Percentiles rank a stretch among this genome's conserved stretches.
Conservation (phyloP, 2,113 vertebrate genomes). For the Thermophis baileyi region DNA sequence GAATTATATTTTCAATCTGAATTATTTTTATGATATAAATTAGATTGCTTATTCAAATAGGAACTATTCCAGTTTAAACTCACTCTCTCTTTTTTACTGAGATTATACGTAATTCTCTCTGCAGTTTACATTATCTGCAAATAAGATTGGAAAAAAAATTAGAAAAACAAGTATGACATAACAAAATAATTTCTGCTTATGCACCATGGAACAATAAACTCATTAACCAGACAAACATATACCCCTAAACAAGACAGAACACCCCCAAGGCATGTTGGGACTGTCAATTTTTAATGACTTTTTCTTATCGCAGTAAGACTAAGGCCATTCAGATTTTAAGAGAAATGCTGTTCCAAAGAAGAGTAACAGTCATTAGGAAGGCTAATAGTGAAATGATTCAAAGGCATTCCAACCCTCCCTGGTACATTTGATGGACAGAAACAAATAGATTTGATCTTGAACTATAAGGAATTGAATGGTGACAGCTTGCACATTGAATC, state of each 20-base stretch:
- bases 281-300: not conserved
- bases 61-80: not conserved
- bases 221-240: not conserved
- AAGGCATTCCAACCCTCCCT: not conserved
- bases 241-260: not conserved
- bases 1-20: not conserved
- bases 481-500: not conserved
- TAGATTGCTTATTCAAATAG: not conserved
- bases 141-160: not conserved
- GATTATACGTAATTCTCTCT: not conserved
- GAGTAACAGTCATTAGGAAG: not conserved
- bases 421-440: not conserved
- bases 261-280: not conserved
- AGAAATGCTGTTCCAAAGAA: not conserved
- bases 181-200: not conserved
- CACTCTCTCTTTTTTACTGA: not conserved
- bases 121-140: not conserved
- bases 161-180: not conserved
- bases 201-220: not conserved
- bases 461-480: not conserved
- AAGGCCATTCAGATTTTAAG: not conserved
- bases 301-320: not conserved
- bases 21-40: not conserved
- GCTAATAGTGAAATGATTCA: not conserved
- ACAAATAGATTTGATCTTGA: not conserved